Conservation (phyloP, 2,797 vertebrate species). For the Sebastes diploproa region DNA sequence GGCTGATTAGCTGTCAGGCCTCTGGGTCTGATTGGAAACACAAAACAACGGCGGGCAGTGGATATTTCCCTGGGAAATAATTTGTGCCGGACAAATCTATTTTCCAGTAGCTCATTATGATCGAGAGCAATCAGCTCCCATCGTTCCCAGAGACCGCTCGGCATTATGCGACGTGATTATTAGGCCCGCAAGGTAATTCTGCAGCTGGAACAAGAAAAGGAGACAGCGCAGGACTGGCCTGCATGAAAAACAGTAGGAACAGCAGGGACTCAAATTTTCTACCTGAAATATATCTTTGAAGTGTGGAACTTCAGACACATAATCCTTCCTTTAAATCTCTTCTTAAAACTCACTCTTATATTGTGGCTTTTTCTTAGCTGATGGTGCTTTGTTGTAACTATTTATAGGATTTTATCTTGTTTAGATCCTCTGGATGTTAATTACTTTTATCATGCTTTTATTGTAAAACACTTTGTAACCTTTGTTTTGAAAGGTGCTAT, state of each 20-base stretch:
- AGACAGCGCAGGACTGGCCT: background rate
- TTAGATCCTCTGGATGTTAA: too few species aligned
- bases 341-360: too few species aligned
- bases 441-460: too few species aligned
- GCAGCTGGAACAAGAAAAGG: background rate
- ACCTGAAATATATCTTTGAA: background rate
- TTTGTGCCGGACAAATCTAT: slow-evolving; percentile 68
- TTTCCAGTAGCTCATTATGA: slow-evolving; percentile 71
- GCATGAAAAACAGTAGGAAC: background rate
- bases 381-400: too few species aligned
- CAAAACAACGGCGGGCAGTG: slow-evolving; percentile 28
- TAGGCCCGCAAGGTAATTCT: slow-evolving; percentile 40
- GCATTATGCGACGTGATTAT: slow-evolving; percentile 53
- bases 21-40: slow-evolving; percentile 45
- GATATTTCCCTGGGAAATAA: slow-evolving; percentile 76
- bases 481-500: too few species aligned
- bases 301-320: background rate
- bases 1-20: slow-evolving; percentile 58
- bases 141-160: slow-evolving; percentile 43
- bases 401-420: too few species aligned
- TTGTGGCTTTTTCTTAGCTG: too few species aligned
- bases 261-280: background rate
- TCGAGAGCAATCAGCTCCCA: slow-evolving; percentile 65
- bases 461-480: too few species aligned
- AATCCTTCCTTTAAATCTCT: too few species aligned